These are phyloP conservation scores for Glaucopsyche alexis DNA, from an alignment of 2,888 invertebrate genomes.

Conservation along the genomic window DNA sequence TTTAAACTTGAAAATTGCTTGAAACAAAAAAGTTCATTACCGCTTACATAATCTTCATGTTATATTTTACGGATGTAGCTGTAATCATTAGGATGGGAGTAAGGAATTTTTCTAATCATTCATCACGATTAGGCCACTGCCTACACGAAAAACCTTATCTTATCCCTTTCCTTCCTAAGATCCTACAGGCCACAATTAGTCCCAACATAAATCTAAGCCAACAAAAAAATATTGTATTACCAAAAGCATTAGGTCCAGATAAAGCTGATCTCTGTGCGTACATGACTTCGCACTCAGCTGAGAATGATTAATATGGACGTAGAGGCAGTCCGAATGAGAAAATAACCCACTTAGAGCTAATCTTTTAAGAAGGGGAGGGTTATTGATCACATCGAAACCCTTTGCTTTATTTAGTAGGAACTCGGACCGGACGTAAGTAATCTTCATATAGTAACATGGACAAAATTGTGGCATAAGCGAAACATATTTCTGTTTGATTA, in stretches of 20 bases:
- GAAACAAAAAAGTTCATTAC: too few relatives aligned
- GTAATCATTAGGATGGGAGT: too few relatives aligned
- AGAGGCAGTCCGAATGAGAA: constrained; percentile 39
- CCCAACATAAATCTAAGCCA: constrained; percentile 29
- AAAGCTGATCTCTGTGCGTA: constrained; percentile 41
- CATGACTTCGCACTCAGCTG: constrained; percentile 69
- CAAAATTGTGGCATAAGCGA: not conserved
- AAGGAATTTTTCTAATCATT: too few relatives aligned
- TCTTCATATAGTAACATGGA: not conserved
- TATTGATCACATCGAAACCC: constrained; percentile 21
- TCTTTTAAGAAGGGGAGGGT: constrained; percentile 38
- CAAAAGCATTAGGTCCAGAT: constrained; percentile 36
- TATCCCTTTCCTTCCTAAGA: not conserved
- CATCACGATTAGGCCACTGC: too few relatives aligned
- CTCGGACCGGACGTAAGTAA: not conserved
- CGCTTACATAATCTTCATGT: too few relatives aligned
- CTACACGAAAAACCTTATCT: not conserved
- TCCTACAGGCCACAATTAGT: not conserved
- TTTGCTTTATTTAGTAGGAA: constrained; percentile 14
- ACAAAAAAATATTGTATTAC: constrained; percentile 34
- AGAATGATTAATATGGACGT: constrained; percentile 63
- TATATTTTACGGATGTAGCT: too few relatives aligned
- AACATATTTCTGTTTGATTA: not conserved
- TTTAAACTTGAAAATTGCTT: too few relatives aligned
- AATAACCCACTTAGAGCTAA: constrained; percentile 40